Evolutionary conservation across 2,113 vertebrate genomes (phyloP), one percentile per base, ranked within the genome.

Genomic region (Lepus timidus): DNA sequence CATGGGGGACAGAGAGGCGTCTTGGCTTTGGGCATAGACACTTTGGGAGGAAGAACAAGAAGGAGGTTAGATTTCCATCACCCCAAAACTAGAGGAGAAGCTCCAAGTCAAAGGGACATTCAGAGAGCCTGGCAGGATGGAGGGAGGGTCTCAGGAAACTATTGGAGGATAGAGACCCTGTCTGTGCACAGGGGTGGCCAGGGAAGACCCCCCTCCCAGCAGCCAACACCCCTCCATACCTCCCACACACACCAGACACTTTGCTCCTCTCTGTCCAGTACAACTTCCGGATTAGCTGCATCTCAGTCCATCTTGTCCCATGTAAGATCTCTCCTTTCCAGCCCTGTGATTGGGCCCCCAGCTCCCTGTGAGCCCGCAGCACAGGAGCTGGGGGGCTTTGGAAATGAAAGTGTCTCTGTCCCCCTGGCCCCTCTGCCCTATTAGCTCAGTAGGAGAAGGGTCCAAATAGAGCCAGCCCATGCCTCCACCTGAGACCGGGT

Each of bases 261-360:
- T 0, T 0, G 31, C 49, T 10, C 3, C 76, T n/a, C 29, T 14
- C 13, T 31, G 9, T 68, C 49, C 0, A 3, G 39, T 2, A 6
- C 6, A 13, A n/a, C 33, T 9, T 49, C 29, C 13, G 31, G 31
- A 29, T 44, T 25, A 13, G 9, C 49, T 33, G 75, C 16, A 9
- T 61, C 33, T 25, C 0, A 5, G 22, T 16, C 22, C 44, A n/a
- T 36, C 52, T 22, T 62, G 55, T 23, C 68, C 27, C 39, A 6
- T 0, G 5, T 23, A 44, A 76, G 27, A 44, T 71, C 20, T 79
- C 22, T 71, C 23, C 52, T 23, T 80, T 17, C 14, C 22, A n/a
- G 25, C 10, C 31, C 71, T 84, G 27, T 25, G 0, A 14, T n/a
- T 9, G 39, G 76, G 25, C 9, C 13, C 49, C 64, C 62, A 36